Conservation (phyloP, 2,888 invertebrate species). For the Diloba caeruleocephala region DNA sequence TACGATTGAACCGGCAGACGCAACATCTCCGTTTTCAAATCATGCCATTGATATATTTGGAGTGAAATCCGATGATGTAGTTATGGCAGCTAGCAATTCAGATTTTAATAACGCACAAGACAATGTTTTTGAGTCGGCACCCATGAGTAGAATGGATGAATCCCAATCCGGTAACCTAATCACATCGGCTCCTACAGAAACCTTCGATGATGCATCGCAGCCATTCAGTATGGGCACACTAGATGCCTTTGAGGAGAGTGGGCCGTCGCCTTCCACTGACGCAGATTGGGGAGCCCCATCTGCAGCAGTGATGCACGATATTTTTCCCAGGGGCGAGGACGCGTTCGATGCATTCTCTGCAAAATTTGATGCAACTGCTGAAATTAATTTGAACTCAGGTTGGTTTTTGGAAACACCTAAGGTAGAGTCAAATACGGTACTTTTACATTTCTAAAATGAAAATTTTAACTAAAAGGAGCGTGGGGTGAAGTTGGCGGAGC, state of each 20-base stretch:
- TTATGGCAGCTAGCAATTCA: slow-evolving; percentile 51
- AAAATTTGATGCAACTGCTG: slow-evolving; percentile 93
- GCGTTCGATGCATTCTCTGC: slow-evolving; percentile 96
- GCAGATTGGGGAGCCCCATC: slow-evolving; percentile 67
- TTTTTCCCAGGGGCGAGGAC: slow-evolving; percentile 77
- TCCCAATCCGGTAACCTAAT: slow-evolving; percentile 61
- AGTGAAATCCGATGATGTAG: slow-evolving; percentile 58
- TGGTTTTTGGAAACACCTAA: slow-evolving; percentile 41
- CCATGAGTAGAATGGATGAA: slow-evolving; percentile 29
- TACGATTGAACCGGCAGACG: slow-evolving; percentile 44
- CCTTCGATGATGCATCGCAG: slow-evolving; percentile 42
- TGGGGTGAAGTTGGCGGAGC: slow-evolving; percentile 74
- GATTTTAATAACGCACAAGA: slow-evolving; percentile 49
- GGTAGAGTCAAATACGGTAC: not conserved
- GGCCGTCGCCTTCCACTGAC: slow-evolving; percentile 56
- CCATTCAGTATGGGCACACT: slow-evolving; percentile 33
- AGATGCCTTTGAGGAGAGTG: slow-evolving; percentile 45
- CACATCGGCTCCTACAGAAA: slow-evolving; percentile 39
- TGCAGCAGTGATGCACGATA: slow-evolving; percentile 72
- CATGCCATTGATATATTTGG: slow-evolving; percentile 64
- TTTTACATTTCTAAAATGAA: not conserved
- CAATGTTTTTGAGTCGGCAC: slow-evolving; percentile 43
- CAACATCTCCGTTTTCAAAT: slow-evolving; percentile 49
- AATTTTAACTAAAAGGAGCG: slow-evolving; percentile 63
- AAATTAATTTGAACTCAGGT: slow-evolving; percentile 74